Evolutionary conservation across 2,113 vertebrate species (phyloP).

Genomic region (Uropsilus gracilis): DNA sequence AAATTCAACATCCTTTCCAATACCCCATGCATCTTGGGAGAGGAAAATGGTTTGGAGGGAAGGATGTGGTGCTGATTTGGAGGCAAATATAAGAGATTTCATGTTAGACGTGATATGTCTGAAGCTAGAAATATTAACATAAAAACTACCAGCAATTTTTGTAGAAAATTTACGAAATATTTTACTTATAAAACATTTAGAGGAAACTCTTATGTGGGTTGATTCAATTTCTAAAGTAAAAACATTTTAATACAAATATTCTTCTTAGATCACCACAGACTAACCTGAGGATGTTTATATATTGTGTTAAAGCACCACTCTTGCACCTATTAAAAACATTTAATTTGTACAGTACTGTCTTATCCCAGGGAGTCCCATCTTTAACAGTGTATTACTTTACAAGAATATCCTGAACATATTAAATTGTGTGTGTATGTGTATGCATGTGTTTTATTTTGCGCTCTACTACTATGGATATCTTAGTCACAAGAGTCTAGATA

Average conservation of each 20-base stretch:
- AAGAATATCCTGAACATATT: neutral
- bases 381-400: neutral
- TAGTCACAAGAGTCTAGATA: neutral
- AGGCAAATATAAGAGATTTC: neutral
- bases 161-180: no score
- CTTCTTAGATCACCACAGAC: neutral
- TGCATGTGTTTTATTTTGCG: constrained; percentile 10
- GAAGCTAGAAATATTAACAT: neutral
- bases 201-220: neutral
- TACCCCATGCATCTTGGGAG: neutral
- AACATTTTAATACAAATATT: neutral
- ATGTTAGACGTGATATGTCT: neutral
- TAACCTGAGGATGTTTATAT: neutral
- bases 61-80: neutral
- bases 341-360: neutral
- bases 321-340: neutral
- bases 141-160: neutral
- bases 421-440: neutral
- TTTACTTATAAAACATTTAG: no score
- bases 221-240: neutral
- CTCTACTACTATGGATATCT: neutral
- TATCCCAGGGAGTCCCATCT: neutral
- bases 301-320: neutral
- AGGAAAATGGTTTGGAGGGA: neutral
- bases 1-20: neutral